Base-by-base conservation (phyloP, 2,888 invertebrate genomes). In the Trimorus sp. region DNA sequence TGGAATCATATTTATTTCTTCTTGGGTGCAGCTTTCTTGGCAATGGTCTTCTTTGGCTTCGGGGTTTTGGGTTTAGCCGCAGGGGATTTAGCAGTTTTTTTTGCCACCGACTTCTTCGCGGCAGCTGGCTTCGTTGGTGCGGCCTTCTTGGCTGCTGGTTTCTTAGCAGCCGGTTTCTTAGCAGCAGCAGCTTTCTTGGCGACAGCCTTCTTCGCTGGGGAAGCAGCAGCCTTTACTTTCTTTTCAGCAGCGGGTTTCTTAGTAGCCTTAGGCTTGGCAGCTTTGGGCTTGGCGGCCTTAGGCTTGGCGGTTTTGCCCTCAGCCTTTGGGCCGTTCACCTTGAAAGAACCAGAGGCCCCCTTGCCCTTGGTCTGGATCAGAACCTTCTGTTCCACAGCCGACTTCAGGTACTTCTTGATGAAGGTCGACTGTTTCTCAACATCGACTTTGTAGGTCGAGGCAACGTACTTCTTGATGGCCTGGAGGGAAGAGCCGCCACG, bases 161-260 rank as follows among this genome's bases (percentile, higher is more conserved):
- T 53, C 26, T 66, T 66, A 8, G 9, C 65, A 36, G 54, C 26
- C 16, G 16, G 58, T 48, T 69, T 69, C 58, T 68, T 68, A 15
- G 56, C 48, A 6, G 56, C 58, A 14, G 68, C 58, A 12, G 48
- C 38, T 12, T 69, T 69, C 69, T 69, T 69, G 3, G 54, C 54
- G 6, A 26, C 54, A 11, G 54, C 36, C 8, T 54, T 54, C 54
- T 54, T 54, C 11, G 36, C 54, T 9, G 45, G 16, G 15, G 51
- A 51, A 38, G 16, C 60, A 16, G 54, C 9, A 26, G 26, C 26
- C 26, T 59, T 59, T 37, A 40, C 40, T 59, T 59, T 59, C 26
- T 59, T 59, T 4, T 11, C 59, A n/a, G 38, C 59, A 59, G 37
- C 63, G n/a, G 59, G 59, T 38, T 59, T 59, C 36, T 54, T 54